Conservation (phyloP, 2,888 invertebrate genomes). For the Campoplex nolae region DNA sequence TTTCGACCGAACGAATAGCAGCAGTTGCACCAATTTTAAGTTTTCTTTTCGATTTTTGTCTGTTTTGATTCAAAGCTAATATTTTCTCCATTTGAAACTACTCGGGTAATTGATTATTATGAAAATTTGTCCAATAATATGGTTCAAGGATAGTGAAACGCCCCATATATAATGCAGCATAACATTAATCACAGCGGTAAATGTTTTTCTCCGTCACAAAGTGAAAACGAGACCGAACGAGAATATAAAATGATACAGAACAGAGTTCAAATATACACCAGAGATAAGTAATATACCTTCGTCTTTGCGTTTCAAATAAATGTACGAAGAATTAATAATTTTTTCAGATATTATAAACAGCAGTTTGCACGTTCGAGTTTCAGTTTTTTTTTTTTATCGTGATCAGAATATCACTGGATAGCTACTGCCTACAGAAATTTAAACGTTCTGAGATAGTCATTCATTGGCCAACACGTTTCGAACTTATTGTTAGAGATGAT, state of each 20-base stretch:
- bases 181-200: neutral
- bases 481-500: neutral
- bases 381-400: neutral
- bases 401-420: neutral
- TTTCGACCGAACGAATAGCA: neutral
- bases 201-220: slow-evolving; percentile 26
- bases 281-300: slow-evolving; percentile 22
- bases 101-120: neutral
- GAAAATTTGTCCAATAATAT: neutral
- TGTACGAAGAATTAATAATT: neutral
- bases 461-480: neutral
- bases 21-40: neutral
- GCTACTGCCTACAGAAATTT: neutral
- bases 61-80: neutral
- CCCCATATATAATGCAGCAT: neutral
- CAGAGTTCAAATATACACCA: neutral
- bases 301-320: neutral
- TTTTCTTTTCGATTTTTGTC: neutral
- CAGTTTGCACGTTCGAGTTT: no score
- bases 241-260: slow-evolving; percentile 27
- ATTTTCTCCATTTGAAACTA: neutral
- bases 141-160: neutral
- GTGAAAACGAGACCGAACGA: slow-evolving; percentile 54
- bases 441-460: neutral
- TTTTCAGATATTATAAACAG: neutral